Conservation (phyloP, 2,888 invertebrate species). For the Cheilosia vernalis region DNA sequence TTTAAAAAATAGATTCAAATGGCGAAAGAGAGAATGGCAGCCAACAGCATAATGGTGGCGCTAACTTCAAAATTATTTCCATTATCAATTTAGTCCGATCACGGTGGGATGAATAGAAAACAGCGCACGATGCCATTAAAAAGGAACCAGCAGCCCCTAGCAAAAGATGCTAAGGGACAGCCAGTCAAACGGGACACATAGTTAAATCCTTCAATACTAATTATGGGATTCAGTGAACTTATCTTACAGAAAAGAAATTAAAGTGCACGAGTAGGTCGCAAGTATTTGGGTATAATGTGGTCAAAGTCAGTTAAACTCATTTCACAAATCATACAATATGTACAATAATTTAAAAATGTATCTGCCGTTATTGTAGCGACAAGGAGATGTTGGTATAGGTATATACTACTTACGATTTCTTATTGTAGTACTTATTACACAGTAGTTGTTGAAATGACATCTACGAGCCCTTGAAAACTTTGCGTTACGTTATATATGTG, state of each 20-base stretch:
- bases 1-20: background rate
- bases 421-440: no score
- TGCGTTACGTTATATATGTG: no score
- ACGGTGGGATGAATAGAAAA: slow-evolving; percentile 2
- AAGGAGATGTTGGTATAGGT: no score
- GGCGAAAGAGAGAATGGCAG: background rate
- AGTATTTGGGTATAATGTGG: no score
- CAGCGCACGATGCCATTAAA: slow-evolving; percentile 3
- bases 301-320: no score
- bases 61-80: slow-evolving; percentile 20
- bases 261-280: no score
- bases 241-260: background rate
- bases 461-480: no score
- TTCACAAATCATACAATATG: no score
- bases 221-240: slow-evolving; percentile 15
- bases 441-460: no score
- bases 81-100: slow-evolving; percentile 33
- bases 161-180: slow-evolving; percentile 9
- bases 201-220: slow-evolving; percentile 27
- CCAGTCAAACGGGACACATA: slow-evolving; percentile 15
- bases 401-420: no score
- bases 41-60: slow-evolving; percentile 5
- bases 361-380: no score
- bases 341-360: no score
- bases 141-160: background rate